Conservation (phyloP, 2,113 vertebrate genomes). For the Turnix velox region DNA sequence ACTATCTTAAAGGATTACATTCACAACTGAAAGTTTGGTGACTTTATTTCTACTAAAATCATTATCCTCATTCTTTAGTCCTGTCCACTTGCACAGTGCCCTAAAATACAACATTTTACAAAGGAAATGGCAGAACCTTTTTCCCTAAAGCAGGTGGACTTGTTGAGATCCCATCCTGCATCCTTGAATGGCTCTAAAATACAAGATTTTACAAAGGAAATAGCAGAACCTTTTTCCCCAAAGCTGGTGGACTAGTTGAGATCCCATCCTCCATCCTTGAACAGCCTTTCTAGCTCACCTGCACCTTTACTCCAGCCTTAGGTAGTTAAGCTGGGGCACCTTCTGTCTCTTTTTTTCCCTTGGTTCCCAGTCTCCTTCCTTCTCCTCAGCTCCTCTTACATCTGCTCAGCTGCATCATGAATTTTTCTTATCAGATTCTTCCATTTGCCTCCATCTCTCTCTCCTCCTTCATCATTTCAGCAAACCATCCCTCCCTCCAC, state of each 20-base stretch:
- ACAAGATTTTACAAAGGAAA: background rate
- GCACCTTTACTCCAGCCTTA: background rate
- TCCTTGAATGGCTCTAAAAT: background rate
- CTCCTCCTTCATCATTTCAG: background rate
- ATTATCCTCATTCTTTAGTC: background rate
- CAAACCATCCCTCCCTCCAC: background rate
- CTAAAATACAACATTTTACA: background rate
- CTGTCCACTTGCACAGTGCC: background rate
- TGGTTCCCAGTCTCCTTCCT: background rate
- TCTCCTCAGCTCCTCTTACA: background rate
- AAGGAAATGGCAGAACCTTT: background rate
- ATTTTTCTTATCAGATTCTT: background rate
- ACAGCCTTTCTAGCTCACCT: background rate
- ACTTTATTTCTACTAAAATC: background rate
- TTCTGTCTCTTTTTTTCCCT: background rate
- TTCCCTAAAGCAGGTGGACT: background rate
- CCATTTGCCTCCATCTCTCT: background rate
- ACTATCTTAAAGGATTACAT: background rate
- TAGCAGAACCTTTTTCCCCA: background rate
- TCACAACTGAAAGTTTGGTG: background rate
- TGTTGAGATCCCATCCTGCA: background rate
- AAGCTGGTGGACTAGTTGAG: background rate
- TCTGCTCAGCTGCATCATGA: background rate
- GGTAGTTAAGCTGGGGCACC: background rate
- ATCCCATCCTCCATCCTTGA: background rate